Evolutionary conservation across 2,888 invertebrate genomes (phyloP), one percentile per base, ranked within the genome.

Genomic region (Drosophila meridionalis): DNA sequence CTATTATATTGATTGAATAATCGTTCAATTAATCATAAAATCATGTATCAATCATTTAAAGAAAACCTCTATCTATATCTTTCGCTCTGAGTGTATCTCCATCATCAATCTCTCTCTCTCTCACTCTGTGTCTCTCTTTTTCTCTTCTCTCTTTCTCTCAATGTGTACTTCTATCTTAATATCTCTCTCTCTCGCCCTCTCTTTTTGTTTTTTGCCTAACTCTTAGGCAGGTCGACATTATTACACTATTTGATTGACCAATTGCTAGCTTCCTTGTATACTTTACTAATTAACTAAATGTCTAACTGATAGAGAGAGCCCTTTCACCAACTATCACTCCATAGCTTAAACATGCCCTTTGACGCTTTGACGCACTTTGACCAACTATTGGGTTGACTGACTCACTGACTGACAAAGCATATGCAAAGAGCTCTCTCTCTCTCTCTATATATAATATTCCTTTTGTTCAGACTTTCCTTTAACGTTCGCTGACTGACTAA

Each of bases 271-370:
- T 42, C n/a, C 4, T 48, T 28, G 30, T 30, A 6, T n/a, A 2
- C 0, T 4, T 11, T 11, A 34, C 30, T n/a, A 14, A 8, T 32
- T 50, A 34, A 34, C 50, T 20, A n/a, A 9, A n/a, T 32, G n/a
- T 30, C 9, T 14, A 32, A 30, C 28, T 8, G 3, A 0, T n/a
- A n/a, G 7, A 52, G 20, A 20, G 20, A 20, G 20, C 20, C 20
- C 20, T 20, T 20, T 20, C 0, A 20, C 20, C 20, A 20, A 20
- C 20, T 20, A 20, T 20, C 20, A 20, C 20, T n/a, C 30, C n/a
- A n/a, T 34, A 50, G 6, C 52, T 52, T 34, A 34, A 20, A 12
- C 12, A 52, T 52, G 32, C n/a, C 11, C 38, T 55, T 55, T 55
- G 52, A 52, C 0, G 30, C 34, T 34, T 9, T 34, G n/a, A 20